Conservation (phyloP, 2,888 invertebrate genomes). For the Yponomeuta cagnagella region DNA sequence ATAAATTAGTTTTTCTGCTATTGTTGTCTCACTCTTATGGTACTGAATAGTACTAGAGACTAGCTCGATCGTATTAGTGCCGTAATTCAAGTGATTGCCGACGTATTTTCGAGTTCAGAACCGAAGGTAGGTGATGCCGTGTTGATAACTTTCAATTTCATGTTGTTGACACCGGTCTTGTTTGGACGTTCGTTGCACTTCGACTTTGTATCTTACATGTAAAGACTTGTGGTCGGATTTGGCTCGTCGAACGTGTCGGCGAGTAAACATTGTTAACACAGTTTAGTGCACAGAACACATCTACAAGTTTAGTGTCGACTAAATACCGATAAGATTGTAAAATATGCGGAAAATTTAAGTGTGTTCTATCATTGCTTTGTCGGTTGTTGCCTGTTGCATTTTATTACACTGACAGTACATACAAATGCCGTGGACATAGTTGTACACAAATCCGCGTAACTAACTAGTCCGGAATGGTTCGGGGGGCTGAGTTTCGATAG, state of each 20-base stretch:
- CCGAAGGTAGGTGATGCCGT: background rate
- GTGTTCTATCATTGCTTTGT: background rate
- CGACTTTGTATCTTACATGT: background rate
- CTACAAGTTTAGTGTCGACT: conserved; percentile 20
- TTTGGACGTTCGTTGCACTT: background rate
- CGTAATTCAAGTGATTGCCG: background rate
- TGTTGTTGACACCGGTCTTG: background rate
- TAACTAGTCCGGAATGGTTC: too few relatives aligned
- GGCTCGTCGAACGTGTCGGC: background rate
- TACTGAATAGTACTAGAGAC: background rate
- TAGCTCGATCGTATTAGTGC: background rate
- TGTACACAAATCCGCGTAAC: too few relatives aligned
- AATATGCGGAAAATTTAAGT: conserved; percentile 29
- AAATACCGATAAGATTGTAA: conserved; percentile 21
- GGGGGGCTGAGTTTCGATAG: too few relatives aligned
- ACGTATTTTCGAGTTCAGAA: background rate
- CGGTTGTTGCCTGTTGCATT: conserved; percentile 21
- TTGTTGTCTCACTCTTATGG: background rate
- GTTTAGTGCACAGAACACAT: conserved; percentile 7
- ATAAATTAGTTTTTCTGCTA: background rate
- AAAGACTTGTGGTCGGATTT: background rate
- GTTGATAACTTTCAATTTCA: conserved; percentile 2
- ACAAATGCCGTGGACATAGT: too few relatives aligned
- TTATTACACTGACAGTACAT: too few relatives aligned
- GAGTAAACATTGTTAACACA: conserved; percentile 17